These are phyloP conservation scores for Archips xylosteana DNA, from an alignment of 2,888 invertebrate species.

Conservation along the genomic window DNA sequence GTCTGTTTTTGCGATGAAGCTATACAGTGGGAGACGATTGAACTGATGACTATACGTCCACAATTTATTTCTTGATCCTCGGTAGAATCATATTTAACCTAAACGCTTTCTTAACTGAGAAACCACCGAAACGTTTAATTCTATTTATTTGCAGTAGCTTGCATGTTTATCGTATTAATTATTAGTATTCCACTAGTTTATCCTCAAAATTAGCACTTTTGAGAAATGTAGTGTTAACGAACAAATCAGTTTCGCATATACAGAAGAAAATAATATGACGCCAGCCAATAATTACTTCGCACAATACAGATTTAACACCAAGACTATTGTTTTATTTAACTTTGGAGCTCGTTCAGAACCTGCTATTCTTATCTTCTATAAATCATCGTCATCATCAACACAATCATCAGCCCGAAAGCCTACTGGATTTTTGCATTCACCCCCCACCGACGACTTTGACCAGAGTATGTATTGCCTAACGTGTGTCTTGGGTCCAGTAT, in stretches of 20 bases:
- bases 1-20: neutral
- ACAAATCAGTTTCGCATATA: neutral
- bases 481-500: too few species aligned
- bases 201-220: neutral
- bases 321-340: neutral
- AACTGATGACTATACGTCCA: neutral
- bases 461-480: too few species aligned
- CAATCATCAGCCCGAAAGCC: too few species aligned
- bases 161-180: neutral
- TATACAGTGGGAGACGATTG: neutral
- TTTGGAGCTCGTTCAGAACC: neutral
- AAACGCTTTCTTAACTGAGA: neutral
- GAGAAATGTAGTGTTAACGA: neutral
- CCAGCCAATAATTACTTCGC: neutral
- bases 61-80: too few species aligned
- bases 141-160: neutral
- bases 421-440: too few species aligned
- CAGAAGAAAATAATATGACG: neutral
- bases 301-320: constrained; percentile 22
- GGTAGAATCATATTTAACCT: neutral
- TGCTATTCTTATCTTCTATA: neutral
- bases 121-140: neutral
- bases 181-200: neutral
- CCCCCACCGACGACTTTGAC: too few species aligned
- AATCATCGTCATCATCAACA: neutral